Evolutionary conservation across 2,888 invertebrate genomes (phyloP).

Genomic region (Cheilosia impressa): DNA sequence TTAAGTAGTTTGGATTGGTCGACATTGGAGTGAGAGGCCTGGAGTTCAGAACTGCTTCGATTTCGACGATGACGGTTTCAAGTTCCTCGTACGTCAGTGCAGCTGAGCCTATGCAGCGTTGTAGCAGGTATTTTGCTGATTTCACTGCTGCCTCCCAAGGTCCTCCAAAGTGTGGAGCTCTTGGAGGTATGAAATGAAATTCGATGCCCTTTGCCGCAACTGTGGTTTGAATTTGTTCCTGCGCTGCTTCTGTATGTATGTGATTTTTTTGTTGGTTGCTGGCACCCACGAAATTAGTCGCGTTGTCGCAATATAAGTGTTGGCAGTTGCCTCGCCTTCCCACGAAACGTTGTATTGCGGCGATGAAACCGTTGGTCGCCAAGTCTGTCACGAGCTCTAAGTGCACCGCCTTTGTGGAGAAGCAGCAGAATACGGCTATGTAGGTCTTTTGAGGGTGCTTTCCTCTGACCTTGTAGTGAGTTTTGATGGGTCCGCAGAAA

Average conservation of each 20-base stretch:
- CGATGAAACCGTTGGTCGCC: background rate
- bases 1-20: no score
- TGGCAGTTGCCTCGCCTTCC: background rate
- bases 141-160: background rate
- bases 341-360: background rate
- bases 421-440: constrained; percentile 14
- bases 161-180: background rate
- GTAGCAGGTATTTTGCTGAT: no score
- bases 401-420: constrained; percentile 6
- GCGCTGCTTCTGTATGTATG: no score
- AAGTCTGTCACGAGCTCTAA: background rate
- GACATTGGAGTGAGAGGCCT: no score
- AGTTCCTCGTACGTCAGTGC: no score
- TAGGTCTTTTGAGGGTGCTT: constrained; percentile 18
- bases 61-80: no score
- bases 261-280: background rate
- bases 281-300: background rate
- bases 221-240: background rate
- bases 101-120: no score
- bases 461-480: constrained; percentile 9
- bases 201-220: background rate
- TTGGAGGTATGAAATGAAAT: no score
- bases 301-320: constrained; percentile 1
- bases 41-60: no score
- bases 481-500: no score